Percentiles rank a stretch among this genome's conserved stretches.
These are phyloP conservation scores for Aythya baeri DNA, from an alignment of 2,113 vertebrate genomes.

Conservation along the genomic window DNA sequence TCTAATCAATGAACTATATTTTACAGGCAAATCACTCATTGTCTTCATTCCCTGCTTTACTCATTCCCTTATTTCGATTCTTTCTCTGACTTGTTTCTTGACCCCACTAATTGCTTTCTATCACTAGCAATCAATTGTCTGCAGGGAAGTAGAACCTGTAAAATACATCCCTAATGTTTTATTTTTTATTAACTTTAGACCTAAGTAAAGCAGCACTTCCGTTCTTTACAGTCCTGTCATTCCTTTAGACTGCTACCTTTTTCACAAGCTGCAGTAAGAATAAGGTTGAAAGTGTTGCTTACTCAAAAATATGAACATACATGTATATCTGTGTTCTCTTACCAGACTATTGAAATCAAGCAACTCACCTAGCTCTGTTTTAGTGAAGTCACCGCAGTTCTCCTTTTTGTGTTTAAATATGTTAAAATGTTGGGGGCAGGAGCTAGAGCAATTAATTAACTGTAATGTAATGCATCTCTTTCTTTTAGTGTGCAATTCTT, in stretches of 20 bases:
- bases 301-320: not conserved
- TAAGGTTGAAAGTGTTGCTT: not conserved
- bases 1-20: not conserved
- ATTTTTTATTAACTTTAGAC: not conserved
- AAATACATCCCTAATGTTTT: not conserved
- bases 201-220: not conserved
- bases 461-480: not conserved
- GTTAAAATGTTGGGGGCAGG: no score
- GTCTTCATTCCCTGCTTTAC: not conserved
- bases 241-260: not conserved
- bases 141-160: not conserved
- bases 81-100: not conserved
- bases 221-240: not conserved
- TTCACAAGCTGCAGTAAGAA: not conserved
- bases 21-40: not conserved
- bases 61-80: not conserved
- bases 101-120: not conserved
- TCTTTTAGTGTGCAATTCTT: slow-evolving; percentile 82
- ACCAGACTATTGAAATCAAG: not conserved
- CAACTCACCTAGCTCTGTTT: not conserved
- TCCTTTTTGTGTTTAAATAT: not conserved
- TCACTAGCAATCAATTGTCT: not conserved
- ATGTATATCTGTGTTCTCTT: not conserved
- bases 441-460: not conserved
- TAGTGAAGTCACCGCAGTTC: not conserved